A percentile compares a stretch with the other conserved stretches of the same genome.
These are phyloP conservation scores for Amorpha juglandis DNA, from an alignment of 2,888 invertebrate species.

Conservation along the genomic window DNA sequence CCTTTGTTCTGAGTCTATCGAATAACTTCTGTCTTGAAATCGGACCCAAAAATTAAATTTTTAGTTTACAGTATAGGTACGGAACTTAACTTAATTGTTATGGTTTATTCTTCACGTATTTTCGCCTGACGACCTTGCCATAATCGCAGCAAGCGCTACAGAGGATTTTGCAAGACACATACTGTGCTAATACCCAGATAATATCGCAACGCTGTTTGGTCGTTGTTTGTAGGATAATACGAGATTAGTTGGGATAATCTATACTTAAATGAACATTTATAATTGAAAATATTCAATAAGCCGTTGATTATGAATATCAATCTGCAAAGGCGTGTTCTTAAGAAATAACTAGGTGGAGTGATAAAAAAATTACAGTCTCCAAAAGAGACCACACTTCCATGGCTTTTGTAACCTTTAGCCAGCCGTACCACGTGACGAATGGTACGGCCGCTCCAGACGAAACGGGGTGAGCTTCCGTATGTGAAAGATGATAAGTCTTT, in stretches of 20 bases:
- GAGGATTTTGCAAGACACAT: constrained; percentile 1
- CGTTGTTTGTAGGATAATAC: constrained; percentile 31
- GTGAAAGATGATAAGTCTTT: no score
- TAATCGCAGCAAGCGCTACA: not conserved
- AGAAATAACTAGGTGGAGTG: not conserved
- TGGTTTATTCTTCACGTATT: not conserved
- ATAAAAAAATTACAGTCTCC: not conserved
- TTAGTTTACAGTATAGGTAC: no score
- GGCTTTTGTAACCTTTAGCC: no score
- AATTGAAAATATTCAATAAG: not conserved
- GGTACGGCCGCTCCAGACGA: no score
- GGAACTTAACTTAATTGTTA: not conserved
- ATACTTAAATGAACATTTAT: constrained; percentile 3
- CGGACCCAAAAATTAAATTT: not conserved
- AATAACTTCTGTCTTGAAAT: no score
- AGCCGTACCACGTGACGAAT: no score
- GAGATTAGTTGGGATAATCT: constrained; percentile 31
- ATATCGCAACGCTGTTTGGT: constrained; percentile 31
- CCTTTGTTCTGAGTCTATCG: no score
- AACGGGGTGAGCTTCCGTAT: no score
- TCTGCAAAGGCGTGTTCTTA: not conserved
- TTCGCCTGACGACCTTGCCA: not conserved
- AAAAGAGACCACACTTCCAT: no score
- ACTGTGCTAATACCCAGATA: constrained; percentile 2
- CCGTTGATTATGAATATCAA: not conserved